A percentile compares a stretch with the other conserved stretches of the same genome.
These are phyloP conservation scores for Bombus fervidus DNA, from an alignment of 1,140 invertebrate species.

Conservation along the genomic window DNA sequence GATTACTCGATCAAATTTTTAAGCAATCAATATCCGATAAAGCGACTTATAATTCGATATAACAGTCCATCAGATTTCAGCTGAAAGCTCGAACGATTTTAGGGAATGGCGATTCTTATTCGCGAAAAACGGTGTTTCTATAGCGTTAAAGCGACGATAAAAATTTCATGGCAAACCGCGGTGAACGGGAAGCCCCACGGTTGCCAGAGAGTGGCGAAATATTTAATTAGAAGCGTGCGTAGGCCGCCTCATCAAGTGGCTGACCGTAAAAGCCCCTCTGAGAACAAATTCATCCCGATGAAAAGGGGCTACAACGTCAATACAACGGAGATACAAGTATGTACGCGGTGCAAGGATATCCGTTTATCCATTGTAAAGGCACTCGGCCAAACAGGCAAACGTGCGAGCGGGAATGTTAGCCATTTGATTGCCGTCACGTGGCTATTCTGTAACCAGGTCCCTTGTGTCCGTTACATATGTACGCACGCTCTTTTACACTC, in stretches of 20 bases:
- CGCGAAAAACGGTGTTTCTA: background rate
- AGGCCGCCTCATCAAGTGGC: conserved; percentile 5
- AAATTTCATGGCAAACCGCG: background rate
- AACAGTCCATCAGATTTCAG: background rate
- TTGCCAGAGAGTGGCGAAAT: background rate
- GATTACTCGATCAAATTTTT: background rate
- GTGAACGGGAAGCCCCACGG: background rate
- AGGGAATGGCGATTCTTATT: background rate
- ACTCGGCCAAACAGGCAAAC: conserved; percentile 13
- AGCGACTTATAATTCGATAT: background rate
- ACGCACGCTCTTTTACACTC: conserved; percentile 27
- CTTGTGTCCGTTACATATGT: background rate
- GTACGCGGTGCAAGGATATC: conserved; percentile 30
- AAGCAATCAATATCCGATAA: background rate
- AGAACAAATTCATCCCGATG: conserved; percentile 23
- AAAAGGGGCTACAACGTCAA: background rate
- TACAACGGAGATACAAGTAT: conserved; percentile 14
- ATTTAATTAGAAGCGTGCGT: conserved; percentile 25
- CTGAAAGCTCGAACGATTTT: background rate
- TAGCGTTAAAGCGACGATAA: background rate
- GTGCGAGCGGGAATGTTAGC: conserved; percentile 26
- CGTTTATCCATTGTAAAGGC: conserved; percentile 48
- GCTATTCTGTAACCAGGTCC: conserved; percentile 10
- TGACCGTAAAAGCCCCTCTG: conserved; percentile 11
- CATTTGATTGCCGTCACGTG: conserved; percentile 54